Evolutionary conservation across 2,797 vertebrate genomes (phyloP).

Genomic region (Pempheris klunzingeri): DNA sequence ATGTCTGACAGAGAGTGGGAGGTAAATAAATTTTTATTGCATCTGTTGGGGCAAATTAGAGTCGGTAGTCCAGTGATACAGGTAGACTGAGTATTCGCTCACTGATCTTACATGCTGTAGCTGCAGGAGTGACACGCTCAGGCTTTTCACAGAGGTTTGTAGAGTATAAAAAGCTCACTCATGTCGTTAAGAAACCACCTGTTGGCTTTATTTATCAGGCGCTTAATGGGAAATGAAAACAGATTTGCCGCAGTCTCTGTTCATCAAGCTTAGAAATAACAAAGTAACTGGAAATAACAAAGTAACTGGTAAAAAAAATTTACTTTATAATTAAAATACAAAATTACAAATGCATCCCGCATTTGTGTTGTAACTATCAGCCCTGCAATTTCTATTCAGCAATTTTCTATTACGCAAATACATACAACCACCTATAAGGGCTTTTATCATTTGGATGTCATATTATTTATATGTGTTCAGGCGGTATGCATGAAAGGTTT

Average conservation of each 20-base stretch:
- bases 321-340: neutral
- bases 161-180: neutral
- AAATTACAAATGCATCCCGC: slow-evolving; percentile 2
- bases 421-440: too few relatives aligned
- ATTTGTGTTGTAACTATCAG: neutral
- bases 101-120: slow-evolving; percentile 9
- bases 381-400: neutral
- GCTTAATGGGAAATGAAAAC: slow-evolving; percentile 18
- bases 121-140: neutral
- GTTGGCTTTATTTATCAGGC: neutral
- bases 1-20: slow-evolving; percentile 60
- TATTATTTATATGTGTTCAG: neutral
- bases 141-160: slow-evolving; percentile 12
- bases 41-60: slow-evolving; percentile 39
- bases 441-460: neutral
- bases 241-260: neutral
- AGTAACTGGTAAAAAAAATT: neutral
- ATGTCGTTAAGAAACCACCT: neutral
- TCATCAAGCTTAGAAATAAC: neutral
- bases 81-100: slow-evolving; percentile 20
- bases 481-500: neutral
- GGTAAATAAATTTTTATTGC: slow-evolving; percentile 71
- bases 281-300: too few relatives aligned
- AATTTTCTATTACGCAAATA: slow-evolving; percentile 11
- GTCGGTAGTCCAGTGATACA: neutral